Evolutionary conservation across 2,113 vertebrate genomes (phyloP), one percentile per base, ranked within the genome.

Genomic region (Strigops habroptila): DNA sequence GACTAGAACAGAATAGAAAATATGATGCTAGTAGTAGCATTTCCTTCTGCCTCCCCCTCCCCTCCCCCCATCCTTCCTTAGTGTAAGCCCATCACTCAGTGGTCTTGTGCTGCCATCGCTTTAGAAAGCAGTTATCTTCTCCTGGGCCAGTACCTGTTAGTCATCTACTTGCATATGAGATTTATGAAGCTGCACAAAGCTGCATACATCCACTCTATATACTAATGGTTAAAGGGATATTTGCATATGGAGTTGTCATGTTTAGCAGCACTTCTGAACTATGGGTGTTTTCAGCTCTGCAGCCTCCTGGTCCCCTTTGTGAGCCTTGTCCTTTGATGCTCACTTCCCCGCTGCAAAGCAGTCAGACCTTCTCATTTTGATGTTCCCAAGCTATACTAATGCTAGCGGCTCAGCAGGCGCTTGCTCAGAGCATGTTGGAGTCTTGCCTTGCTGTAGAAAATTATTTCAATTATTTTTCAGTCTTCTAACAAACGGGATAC

Each of bases 21-120:
- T 37, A 4, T 0, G 1, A 28, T 18, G 22, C 3, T 23, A 28
- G 0, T 19, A 9, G 22, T 11, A 84, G 24, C 3, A 3, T 17
- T 62, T 82, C 63, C 30, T 27, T 57, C 41, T 41, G 30, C 15
- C 17, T 48, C 33, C 7, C 18, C 10, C 9, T 37, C 10, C 6
- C 11, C 14, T 27, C 17, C 49, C 21, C 14, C 6, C 18, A 24
- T 8, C 15, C 2, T 18, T 55, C 18, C 73, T 35, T 24, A 31
- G 6, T 17, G 31, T n/a, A 43, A 67, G 12, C 8, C n/a, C 9
- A 18, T 12, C 19, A 28, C 9, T 18, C 30, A 24, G 21, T 19
- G n/a, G 4, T 27, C 12, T n/a, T 24, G 37, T 48, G 46, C 19
- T 35, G 30, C 25, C 33, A 28, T 19, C 25, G 16, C 21, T 79